These are phyloP conservation scores for Chlorocebus sabaeus DNA, from an alignment of 2,113 vertebrate genomes.

Conservation along the genomic window DNA sequence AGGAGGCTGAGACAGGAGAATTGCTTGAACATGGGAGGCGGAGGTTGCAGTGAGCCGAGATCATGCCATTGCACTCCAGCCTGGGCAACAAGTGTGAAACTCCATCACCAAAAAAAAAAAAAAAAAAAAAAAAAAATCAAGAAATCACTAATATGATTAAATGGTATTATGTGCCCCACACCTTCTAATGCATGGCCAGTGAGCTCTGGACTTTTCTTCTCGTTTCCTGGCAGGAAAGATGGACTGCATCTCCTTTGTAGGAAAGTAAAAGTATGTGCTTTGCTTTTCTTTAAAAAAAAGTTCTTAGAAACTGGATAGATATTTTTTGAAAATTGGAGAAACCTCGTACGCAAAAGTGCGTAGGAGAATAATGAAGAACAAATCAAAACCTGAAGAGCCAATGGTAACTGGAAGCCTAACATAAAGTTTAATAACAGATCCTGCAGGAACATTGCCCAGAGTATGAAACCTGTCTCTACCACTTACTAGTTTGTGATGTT, in stretches of 20 bases:
- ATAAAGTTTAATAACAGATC: not conserved
- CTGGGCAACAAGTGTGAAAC: no score
- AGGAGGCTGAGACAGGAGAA: no score
- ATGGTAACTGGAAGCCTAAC: not conserved
- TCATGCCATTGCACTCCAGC: no score
- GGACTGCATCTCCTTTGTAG: not conserved
- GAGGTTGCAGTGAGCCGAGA: no score
- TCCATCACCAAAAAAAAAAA: no score
- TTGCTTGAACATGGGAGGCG: no score
- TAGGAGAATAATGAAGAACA: not conserved
- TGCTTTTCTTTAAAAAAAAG: not conserved
- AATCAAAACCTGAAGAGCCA: not conserved
- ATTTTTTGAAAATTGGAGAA: not conserved
- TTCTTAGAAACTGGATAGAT: not conserved
- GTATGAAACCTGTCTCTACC: not conserved
- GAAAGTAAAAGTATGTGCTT: not conserved
- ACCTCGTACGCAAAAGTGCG: not conserved
- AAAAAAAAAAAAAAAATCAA: not conserved
- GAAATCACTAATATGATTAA: no score
- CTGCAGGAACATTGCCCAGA: not conserved
- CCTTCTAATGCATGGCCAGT: not conserved
- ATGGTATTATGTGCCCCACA: rapidly evolving
- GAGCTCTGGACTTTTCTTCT: not conserved
- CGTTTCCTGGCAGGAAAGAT: not conserved
- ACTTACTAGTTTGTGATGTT: not conserved